Evolutionary conservation across 2,113 vertebrate species (phyloP).

Genomic region (Puffinus mauretanicus): DNA sequence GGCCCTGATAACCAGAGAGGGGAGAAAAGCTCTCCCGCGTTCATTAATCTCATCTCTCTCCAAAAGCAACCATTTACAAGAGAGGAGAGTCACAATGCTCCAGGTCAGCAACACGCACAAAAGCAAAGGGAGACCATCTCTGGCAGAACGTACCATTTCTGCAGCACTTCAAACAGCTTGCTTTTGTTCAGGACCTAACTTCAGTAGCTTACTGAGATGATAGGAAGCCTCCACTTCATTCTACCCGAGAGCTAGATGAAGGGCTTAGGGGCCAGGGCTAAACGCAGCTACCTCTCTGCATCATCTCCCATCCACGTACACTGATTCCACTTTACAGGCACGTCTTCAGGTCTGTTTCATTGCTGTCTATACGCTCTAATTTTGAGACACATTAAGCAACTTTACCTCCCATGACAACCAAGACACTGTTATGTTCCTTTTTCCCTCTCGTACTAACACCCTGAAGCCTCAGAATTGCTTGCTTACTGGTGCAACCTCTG

Average conservation of each 20-base stretch:
- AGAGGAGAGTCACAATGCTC: background rate
- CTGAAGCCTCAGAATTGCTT: background rate
- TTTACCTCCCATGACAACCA: background rate
- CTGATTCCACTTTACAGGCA: background rate
- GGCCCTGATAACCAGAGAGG: background rate
- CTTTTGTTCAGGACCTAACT: background rate
- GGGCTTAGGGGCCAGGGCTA: background rate
- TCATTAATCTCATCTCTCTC: background rate
- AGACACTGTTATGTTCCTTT: background rate
- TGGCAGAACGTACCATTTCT: background rate
- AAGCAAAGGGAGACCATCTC: background rate
- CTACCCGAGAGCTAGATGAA: background rate
- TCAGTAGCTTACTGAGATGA: background rate
- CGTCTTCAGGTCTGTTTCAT: background rate
- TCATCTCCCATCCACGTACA: background rate
- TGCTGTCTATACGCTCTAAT: background rate
- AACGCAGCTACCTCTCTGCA: background rate
- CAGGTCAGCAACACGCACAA: background rate
- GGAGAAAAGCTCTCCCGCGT: background rate
- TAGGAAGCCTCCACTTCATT: background rate
- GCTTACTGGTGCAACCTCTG: slow-evolving; percentile 87
- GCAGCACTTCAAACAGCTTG: background rate
- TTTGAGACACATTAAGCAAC: background rate
- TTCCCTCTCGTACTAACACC: background rate
- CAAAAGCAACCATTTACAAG: background rate